Percentiles rank a stretch among this genome's conserved stretches.
These are phyloP conservation scores for Sarcophaga variegata DNA, from an alignment of 2,888 invertebrate genomes.

Conservation along the genomic window DNA sequence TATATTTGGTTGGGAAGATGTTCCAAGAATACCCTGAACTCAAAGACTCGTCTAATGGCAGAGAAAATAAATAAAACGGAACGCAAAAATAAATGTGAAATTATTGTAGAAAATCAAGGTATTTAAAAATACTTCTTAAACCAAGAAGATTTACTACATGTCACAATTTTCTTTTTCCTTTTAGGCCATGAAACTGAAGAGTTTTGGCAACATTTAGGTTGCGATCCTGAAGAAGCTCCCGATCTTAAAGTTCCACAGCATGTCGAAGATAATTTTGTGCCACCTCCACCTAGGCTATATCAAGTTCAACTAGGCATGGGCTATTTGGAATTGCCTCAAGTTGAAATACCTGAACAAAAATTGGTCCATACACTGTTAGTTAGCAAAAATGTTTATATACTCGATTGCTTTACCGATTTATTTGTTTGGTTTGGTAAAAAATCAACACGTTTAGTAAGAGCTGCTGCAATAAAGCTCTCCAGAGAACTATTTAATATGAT, in stretches of 20 bases:
- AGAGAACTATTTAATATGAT: constrained; percentile 98
- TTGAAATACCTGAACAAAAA: constrained; percentile 89
- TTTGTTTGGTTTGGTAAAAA: constrained; percentile 99
- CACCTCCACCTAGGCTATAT: constrained; percentile 88
- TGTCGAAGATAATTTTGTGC: constrained; percentile 76
- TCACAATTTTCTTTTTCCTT: background rate
- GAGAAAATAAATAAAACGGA: constrained; percentile 99
- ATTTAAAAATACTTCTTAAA: background rate
- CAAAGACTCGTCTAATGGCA: constrained; percentile 89
- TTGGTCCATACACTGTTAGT: constrained; percentile 90
- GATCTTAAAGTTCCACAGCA: constrained; percentile 81
- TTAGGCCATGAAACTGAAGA: constrained; percentile 88
- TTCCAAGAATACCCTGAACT: constrained; percentile 93
- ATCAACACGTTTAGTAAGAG: constrained; percentile 95
- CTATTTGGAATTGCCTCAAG: constrained; percentile 98
- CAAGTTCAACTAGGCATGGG: constrained; percentile 99
- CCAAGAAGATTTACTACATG: background rate
- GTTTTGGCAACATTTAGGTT: constrained; percentile 90
- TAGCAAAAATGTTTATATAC: constrained; percentile 96
- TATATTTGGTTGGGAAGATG: constrained; percentile 92
- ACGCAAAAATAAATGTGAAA: constrained; percentile 96
- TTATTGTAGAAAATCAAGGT: constrained; percentile 90
- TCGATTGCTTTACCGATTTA: constrained; percentile 96
- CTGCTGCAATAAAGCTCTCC: constrained; percentile 97
- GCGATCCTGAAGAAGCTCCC: constrained; percentile 78